These are phyloP conservation scores for Coboldia fuscipes DNA, from an alignment of 1,140 invertebrate genomes.

Conservation along the genomic window DNA sequence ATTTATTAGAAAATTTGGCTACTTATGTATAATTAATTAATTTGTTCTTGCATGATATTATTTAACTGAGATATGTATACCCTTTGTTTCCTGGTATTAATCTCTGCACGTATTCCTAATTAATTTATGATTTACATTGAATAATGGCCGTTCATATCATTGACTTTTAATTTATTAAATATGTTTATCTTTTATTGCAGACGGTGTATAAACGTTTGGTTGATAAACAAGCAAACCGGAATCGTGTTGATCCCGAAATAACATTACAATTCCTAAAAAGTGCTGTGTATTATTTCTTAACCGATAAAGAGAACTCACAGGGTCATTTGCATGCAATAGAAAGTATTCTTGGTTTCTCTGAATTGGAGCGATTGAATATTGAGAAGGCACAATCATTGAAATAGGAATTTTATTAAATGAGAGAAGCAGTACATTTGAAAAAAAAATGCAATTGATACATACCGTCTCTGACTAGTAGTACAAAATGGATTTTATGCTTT, in stretches of 20 bases:
- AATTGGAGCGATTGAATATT: slow-evolving; percentile 51
- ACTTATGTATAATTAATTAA: too few relatives aligned
- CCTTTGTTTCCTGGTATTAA: too few relatives aligned
- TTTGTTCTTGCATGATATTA: too few relatives aligned
- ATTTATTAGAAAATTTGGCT: too few relatives aligned
- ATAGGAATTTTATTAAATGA: slow-evolving; percentile 6
- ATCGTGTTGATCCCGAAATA: slow-evolving; percentile 57
- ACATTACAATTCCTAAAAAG: slow-evolving; percentile 75
- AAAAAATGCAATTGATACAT: too few relatives aligned
- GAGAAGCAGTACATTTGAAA: background rate
- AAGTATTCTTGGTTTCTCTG: slow-evolving; percentile 61
- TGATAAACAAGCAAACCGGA: slow-evolving; percentile 40
- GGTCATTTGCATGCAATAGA: slow-evolving; percentile 68
- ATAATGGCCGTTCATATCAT: slow-evolving; percentile 3
- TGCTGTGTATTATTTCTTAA: slow-evolving; percentile 75
- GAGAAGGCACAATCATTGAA: slow-evolving; percentile 31
- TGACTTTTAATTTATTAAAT: background rate
- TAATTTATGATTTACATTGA: background rate
- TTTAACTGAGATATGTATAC: too few relatives aligned
- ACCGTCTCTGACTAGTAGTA: too few relatives aligned
- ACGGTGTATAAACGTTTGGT: slow-evolving; percentile 62
- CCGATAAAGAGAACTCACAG: slow-evolving; percentile 62
- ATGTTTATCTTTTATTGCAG: slow-evolving; percentile 25
- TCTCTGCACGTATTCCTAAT: background rate
- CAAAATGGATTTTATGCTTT: too few relatives aligned